Percentiles rank a stretch among this genome's conserved stretches.
Conservation (phyloP, 1,140 invertebrate species). For the Cotesia chilonis region DNA sequence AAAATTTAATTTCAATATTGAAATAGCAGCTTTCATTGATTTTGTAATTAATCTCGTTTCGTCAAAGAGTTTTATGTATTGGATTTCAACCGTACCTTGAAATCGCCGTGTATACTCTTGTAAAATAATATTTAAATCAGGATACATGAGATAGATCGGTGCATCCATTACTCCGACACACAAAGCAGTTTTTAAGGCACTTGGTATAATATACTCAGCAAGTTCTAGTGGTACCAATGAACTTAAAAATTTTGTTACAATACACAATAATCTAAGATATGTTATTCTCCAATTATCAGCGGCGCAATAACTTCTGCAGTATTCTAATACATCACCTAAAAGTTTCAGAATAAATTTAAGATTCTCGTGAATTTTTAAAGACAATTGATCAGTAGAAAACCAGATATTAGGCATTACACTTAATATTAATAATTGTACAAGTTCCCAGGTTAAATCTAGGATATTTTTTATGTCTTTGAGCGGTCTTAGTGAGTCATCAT, state of each 20-base stretch:
- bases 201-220: conserved; percentile 51
- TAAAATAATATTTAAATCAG: conserved; percentile 47
- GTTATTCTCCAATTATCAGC: conserved; percentile 53
- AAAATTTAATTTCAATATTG: conserved; percentile 44
- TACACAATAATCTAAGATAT: conserved; percentile 51
- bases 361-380: conserved; percentile 51
- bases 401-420: conserved; percentile 57
- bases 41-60: conserved; percentile 50
- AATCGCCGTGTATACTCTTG: conserved; percentile 56
- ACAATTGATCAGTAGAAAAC: conserved; percentile 50
- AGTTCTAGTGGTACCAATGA: conserved; percentile 56
- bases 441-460: conserved; percentile 50
- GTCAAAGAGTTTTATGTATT: conserved; percentile 49
- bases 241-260: conserved; percentile 51
- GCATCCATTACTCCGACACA: conserved; percentile 52
- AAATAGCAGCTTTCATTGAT: conserved; percentile 55
- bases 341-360: conserved; percentile 51
- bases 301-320: conserved; percentile 46
- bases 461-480: conserved; percentile 49
- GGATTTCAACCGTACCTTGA: conserved; percentile 43
- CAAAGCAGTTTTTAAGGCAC: conserved; percentile 50
- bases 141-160: conserved; percentile 55
- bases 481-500: conserved; percentile 44
- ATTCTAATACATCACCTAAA: conserved; percentile 53
- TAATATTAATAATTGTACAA: conserved; percentile 50